phyloP scores from a whole-genome alignment of 1,140 invertebrate genomes.

The Drosophila orosa region DNA sequence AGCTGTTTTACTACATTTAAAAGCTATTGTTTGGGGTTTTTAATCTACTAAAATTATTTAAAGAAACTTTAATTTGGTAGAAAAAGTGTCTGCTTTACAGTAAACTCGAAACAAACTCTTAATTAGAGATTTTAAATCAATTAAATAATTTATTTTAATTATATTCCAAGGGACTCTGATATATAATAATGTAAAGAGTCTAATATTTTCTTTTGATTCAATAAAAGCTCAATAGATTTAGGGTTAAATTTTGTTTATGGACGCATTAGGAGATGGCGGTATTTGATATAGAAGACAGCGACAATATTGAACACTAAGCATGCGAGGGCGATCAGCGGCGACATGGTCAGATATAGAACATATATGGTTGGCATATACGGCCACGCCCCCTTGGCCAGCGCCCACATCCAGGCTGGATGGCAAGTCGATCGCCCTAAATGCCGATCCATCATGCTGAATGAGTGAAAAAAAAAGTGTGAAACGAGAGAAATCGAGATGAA shows the following conservation, averaged over 20 bases:
- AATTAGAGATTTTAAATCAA: background rate
- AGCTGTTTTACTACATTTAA: background rate
- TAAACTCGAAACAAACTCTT: background rate
- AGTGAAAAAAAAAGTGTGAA: slow-evolving; percentile 37
- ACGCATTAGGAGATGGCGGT: slow-evolving; percentile 65
- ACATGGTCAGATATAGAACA: slow-evolving; percentile 81
- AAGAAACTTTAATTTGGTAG: background rate
- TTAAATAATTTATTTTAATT: background rate
- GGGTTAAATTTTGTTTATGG: slow-evolving; percentile 35
- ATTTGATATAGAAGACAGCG: slow-evolving; percentile 76
- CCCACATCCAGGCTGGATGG: slow-evolving; percentile 53
- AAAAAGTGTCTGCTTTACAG: background rate
- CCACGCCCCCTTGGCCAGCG: slow-evolving; percentile 75
- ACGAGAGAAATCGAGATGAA: slow-evolving; percentile 40
- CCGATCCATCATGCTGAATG: slow-evolving; percentile 51
- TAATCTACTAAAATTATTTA: background rate
- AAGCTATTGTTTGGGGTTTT: background rate
- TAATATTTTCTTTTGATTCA: background rate
- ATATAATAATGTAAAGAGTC: too few species aligned
- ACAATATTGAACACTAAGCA: slow-evolving; percentile 80
- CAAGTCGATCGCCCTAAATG: slow-evolving; percentile 54
- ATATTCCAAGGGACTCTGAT: too few species aligned
- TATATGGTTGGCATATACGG: slow-evolving; percentile 76
- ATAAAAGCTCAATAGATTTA: background rate
- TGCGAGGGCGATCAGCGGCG: slow-evolving; percentile 77